phyloP scores from a whole-genome alignment of 1,140 invertebrate species.

The Zeugodacus cucurbitae region DNA sequence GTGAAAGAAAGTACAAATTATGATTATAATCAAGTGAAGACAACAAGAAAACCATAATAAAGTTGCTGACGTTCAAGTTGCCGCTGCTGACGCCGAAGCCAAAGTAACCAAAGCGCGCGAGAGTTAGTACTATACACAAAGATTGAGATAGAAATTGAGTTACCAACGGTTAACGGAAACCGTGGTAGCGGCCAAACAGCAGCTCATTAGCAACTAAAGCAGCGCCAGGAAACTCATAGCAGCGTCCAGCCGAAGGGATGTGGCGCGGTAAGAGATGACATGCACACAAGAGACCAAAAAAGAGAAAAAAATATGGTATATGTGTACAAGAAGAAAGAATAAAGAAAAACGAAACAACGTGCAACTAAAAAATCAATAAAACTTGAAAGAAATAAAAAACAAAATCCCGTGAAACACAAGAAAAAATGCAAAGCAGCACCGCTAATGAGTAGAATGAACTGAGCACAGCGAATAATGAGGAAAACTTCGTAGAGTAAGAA shows the following conservation, averaged over 20 bases:
- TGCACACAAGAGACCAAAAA: background rate
- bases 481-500: background rate
- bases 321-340: background rate
- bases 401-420: background rate
- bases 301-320: background rate
- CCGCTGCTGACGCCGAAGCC: background rate
- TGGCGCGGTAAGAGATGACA: background rate
- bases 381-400: background rate
- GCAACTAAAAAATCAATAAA: constrained; percentile 9
- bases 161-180: background rate
- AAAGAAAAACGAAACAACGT: background rate
- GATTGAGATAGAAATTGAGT: background rate
- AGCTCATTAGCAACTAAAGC: constrained; percentile 34
- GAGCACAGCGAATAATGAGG: constrained; percentile 10
- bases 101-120: background rate
- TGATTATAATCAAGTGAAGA: constrained; percentile 19
- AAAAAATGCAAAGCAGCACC: constrained; percentile 34
- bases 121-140: background rate
- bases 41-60: background rate
- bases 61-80: background rate
- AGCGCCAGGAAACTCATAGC: background rate
- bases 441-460: constrained; percentile 41
- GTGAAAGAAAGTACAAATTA: constrained; percentile 40
- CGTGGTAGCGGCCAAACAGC: constrained; percentile 25
- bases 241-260: background rate